These are phyloP conservation scores for Tetraneura akinire DNA, from an alignment of 1,140 invertebrate species.

Conservation along the genomic window DNA sequence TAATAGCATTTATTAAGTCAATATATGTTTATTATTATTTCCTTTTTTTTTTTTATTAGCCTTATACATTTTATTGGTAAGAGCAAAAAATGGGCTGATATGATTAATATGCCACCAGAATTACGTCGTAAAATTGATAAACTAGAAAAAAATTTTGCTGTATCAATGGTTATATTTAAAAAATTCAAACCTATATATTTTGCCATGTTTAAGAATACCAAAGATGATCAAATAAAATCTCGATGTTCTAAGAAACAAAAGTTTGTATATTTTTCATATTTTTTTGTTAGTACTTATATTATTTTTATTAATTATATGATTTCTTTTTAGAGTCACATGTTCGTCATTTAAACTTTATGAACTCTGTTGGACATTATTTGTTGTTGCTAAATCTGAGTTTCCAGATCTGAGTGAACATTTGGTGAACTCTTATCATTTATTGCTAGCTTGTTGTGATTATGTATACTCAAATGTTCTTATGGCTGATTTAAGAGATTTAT, in stretches of 20 bases:
- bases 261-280: slow-evolving; percentile 58
- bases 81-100: slow-evolving; percentile 94
- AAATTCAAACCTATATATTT: slow-evolving; percentile 89
- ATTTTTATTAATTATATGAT: slow-evolving; percentile 50
- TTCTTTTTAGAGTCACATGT: slow-evolving; percentile 68
- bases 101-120: slow-evolving; percentile 83
- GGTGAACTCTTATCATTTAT: slow-evolving; percentile 90
- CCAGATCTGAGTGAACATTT: slow-evolving; percentile 84
- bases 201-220: slow-evolving; percentile 68
- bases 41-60: slow-evolving; percentile 62
- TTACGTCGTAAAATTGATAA: slow-evolving; percentile 83
- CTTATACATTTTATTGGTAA: slow-evolving; percentile 94
- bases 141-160: slow-evolving; percentile 89
- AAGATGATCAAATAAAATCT: slow-evolving; percentile 23
- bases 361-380: slow-evolving; percentile 91
- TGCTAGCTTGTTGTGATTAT: slow-evolving; percentile 88
- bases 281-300: not conserved
- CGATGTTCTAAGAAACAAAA: slow-evolving; percentile 71
- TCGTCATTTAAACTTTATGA: slow-evolving; percentile 82
- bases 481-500: slow-evolving; percentile 67
- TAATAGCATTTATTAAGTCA: not conserved
- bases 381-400: slow-evolving; percentile 86
- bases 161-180: slow-evolving; percentile 91
- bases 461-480: slow-evolving; percentile 84
- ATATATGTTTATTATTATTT: not conserved